phyloP scores from a whole-genome alignment of 2,797 vertebrate species.

The Phalloptychus januarius region DNA sequence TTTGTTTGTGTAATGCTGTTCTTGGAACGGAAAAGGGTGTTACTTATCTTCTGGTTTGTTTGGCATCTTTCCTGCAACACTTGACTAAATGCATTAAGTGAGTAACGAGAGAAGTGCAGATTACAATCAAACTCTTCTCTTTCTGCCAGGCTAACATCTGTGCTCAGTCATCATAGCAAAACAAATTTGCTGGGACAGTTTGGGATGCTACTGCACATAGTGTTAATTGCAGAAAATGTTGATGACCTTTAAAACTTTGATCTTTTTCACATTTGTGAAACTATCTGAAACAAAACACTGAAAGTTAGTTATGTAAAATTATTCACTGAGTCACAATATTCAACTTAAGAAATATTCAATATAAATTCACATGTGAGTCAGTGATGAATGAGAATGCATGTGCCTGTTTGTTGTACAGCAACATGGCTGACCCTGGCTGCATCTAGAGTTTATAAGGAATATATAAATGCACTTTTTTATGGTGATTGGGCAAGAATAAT shows the following conservation, averaged over 20 bases:
- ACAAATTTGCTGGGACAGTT: conserved; percentile 45
- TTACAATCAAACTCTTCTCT: conserved; percentile 68
- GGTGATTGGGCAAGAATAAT: background rate
- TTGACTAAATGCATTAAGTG: conserved; percentile 51
- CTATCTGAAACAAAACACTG: background rate
- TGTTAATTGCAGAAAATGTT: conserved; percentile 21
- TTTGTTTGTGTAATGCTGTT: conserved; percentile 7
- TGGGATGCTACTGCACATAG: background rate
- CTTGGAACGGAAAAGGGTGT: background rate
- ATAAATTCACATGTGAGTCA: background rate
- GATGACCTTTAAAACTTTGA: background rate
- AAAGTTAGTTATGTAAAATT: background rate
- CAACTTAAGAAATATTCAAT: background rate
- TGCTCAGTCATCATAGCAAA: conserved; percentile 58
- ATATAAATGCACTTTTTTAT: conserved; percentile 31
- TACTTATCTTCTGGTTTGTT: conserved; percentile 15
- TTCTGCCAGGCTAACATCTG: conserved; percentile 65
- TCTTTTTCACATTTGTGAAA: background rate
- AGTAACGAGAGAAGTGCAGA: conserved; percentile 67
- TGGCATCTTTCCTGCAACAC: conserved; percentile 52
- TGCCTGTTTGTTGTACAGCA: conserved; percentile 8
- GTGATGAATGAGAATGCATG: conserved; percentile 12
- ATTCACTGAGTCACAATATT: background rate
- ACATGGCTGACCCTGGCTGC: conserved; percentile 4
- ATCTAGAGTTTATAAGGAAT: conserved; percentile 6